phyloP scores from a whole-genome alignment of 2,797 vertebrate species.

The Lacerta agilis region DNA sequence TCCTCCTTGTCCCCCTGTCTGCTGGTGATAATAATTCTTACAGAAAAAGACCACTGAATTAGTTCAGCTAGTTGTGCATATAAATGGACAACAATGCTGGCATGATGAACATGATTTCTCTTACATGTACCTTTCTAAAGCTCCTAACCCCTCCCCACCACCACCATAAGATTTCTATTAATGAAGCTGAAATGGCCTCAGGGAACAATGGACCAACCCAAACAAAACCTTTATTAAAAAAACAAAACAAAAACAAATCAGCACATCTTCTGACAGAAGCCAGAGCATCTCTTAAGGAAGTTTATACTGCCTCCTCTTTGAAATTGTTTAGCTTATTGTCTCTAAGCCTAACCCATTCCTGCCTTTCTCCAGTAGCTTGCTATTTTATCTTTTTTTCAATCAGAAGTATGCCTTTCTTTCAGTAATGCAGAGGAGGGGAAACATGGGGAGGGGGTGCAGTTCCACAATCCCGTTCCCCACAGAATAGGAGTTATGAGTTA shows the following conservation, averaged over 20 bases:
- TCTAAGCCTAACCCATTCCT: constrained; percentile 28
- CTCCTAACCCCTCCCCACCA: constrained; percentile 45
- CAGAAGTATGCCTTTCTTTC: constrained; percentile 29
- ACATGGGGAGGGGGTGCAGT: too few species aligned
- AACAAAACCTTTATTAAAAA: constrained; percentile 34
- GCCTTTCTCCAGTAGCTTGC: constrained; percentile 35
- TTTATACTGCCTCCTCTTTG: background rate
- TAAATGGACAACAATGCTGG: constrained; percentile 7
- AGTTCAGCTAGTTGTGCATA: constrained; percentile 2
- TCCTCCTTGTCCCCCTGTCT: constrained; percentile 7
- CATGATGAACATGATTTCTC: constrained; percentile 29
- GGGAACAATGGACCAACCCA: constrained; percentile 43
- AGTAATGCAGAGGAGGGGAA: too few species aligned
- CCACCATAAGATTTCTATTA: background rate
- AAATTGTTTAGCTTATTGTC: constrained; percentile 37
- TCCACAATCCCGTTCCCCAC: too few species aligned
- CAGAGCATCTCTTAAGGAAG: constrained; percentile 39
- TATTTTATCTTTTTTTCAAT: constrained; percentile 37
- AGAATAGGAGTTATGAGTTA: too few species aligned
- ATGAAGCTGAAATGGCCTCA: constrained; percentile 52
- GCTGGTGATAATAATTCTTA: constrained; percentile 40
- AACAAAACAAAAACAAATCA: constrained; percentile 30
- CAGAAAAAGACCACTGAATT: background rate
- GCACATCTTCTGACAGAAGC: constrained; percentile 32
- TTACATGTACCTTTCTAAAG: constrained; percentile 58